Conservation (phyloP, 2,888 invertebrate genomes). For the Myopa tessellatipennis region DNA sequence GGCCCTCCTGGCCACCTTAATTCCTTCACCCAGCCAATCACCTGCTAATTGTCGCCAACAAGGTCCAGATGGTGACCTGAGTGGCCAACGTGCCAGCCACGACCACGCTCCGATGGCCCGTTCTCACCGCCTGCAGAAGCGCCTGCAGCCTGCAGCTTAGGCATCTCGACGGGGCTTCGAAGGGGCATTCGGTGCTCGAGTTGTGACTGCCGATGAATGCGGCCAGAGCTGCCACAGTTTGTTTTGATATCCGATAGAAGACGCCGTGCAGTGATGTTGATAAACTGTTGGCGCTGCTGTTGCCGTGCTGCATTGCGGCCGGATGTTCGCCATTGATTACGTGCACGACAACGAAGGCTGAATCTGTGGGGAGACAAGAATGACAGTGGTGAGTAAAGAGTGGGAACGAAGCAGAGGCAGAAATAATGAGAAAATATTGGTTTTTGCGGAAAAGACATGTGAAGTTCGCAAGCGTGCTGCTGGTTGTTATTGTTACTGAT, state of each 20-base stretch:
- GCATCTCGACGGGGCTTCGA: not conserved
- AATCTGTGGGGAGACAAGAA: slow-evolving; percentile 69
- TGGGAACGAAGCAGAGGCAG: not conserved
- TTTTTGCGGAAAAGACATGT: not conserved
- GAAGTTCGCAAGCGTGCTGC: not conserved
- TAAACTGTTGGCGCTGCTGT: slow-evolving; percentile 65
- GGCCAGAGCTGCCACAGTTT: slow-evolving; percentile 42
- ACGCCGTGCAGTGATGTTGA: slow-evolving; percentile 53
- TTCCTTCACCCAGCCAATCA: slow-evolving; percentile 34
- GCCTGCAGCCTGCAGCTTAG: slow-evolving; percentile 6
- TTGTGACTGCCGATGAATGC: slow-evolving; percentile 37
- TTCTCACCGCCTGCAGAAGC: slow-evolving; percentile 33
- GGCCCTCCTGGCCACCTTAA: not conserved
- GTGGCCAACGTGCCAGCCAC: slow-evolving; percentile 33
- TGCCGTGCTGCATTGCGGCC: slow-evolving; percentile 74
- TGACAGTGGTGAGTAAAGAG: not conserved
- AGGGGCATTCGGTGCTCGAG: not conserved
- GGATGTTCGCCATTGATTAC: slow-evolving; percentile 82
- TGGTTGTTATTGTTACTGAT: not conserved
- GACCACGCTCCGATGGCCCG: slow-evolving; percentile 41
- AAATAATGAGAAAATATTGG: slow-evolving; percentile 13
- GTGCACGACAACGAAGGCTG: slow-evolving; percentile 84
- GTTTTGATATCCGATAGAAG: slow-evolving; percentile 49
- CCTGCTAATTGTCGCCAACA: slow-evolving; percentile 37
- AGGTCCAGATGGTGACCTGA: slow-evolving; percentile 16